Base-by-base conservation (phyloP, 2,888 invertebrate species). In the Mantis religiosa region DNA sequence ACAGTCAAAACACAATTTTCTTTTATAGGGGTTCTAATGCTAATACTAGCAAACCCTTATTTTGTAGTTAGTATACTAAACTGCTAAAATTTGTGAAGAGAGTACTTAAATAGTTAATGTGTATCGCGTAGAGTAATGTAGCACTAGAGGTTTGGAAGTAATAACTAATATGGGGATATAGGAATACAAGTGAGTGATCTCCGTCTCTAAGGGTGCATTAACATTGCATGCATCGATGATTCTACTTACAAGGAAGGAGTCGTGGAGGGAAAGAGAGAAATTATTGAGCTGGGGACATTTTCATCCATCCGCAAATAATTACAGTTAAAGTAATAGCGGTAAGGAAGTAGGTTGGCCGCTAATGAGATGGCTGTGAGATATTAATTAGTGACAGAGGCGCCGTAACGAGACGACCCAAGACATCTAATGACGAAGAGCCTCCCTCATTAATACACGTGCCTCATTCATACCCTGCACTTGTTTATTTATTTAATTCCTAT, bases 361-460 rank as follows among this genome's bases (percentile, higher is more conserved):
- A 87, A 87, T 87, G 87, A 87, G 87, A 83, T 87, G 87, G 87
- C 87, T 30, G 14, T 54, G 41, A 82, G 81, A 82, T 83, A 87
- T 87, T 87, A 87, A 87, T 87, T 87, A 87, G 87, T 87, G 87
- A 87, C 83, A 83, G 30, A 84, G 30, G 84, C 84, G 30, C 28
- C 84, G 84, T 34, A 84, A 84, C 30, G 30, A 30, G 25, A 30
- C 30, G 30, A 84, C 30, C 54, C 54, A 71, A 71, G 54, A 71
- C 54, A 71, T 71, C 54, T 71, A 71, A 71, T 71, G 54, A 71
- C 54, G 54, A 71, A 71, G 54, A 71, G 54, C 54, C 54, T 71
- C 54, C 54, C 54, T 71, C 54, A 71, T 71, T 71, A 71, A 71
- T 71, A 71, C 54, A 71, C 54, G 54, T 71, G 15, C 54, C 54